Percentiles rank a stretch among this genome's conserved stretches.
phyloP scores from a whole-genome alignment of 2,888 invertebrate genomes.

The Aspidiotus rigidus region DNA sequence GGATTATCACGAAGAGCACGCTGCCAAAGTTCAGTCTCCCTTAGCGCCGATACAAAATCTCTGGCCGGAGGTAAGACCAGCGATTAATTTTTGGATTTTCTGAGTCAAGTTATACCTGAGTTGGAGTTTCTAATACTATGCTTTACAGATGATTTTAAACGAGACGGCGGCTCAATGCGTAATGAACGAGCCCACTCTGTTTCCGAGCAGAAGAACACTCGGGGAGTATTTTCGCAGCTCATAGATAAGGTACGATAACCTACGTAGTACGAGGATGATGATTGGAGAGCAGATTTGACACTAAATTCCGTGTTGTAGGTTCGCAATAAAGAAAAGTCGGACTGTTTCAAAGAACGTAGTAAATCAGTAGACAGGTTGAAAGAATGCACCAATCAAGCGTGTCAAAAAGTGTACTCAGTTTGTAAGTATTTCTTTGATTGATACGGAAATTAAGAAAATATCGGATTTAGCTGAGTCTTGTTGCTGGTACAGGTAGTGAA shows the following conservation, averaged over 20 bases:
- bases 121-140: too few species aligned
- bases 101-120: too few species aligned
- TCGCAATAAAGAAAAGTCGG: constrained; percentile 27
- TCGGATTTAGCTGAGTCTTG: not conserved
- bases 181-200: constrained; percentile 24
- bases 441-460: not conserved
- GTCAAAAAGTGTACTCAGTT: constrained; percentile 31
- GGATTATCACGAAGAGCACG: constrained; percentile 24
- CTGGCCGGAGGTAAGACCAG: constrained; percentile 19
- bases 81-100: too few species aligned
- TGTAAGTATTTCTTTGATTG: constrained; percentile 16
- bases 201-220: constrained; percentile 36
- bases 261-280: not conserved
- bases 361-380: constrained; percentile 40
- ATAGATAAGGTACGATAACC: constrained; percentile 41
- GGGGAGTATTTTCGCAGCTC: constrained; percentile 43
- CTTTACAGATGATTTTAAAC: constrained; percentile 18
- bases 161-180: constrained; percentile 11
- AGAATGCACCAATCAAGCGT: constrained; percentile 35
- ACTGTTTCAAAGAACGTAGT: constrained; percentile 38
- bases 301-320: constrained; percentile 9
- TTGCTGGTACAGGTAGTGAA: constrained; percentile 20
- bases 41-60: constrained; percentile 27
- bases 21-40: constrained; percentile 24
- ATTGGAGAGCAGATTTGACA: too few species aligned